phyloP scores from a whole-genome alignment of 2,797 vertebrate genomes.

The Novumbra hubbsi region DNA sequence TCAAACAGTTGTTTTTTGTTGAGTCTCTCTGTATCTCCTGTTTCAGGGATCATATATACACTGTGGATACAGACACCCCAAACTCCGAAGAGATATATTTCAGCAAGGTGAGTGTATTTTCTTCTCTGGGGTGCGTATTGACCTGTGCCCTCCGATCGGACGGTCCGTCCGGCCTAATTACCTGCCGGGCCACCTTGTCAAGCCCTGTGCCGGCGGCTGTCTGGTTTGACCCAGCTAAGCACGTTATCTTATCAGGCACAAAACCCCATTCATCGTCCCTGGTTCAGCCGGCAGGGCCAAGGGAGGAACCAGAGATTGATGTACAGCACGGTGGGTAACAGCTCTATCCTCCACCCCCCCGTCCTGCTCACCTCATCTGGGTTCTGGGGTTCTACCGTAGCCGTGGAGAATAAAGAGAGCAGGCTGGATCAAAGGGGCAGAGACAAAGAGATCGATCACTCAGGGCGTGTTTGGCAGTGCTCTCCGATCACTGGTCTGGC shows the following conservation, averaged over 20 bases:
- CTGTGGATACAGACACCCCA: conserved; percentile 91
- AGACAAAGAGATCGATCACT: conserved; percentile 25
- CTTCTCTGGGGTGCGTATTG: conserved; percentile 35
- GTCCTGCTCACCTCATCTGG: not conserved
- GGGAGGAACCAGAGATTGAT: conserved; percentile 27
- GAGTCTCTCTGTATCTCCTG: conserved; percentile 8
- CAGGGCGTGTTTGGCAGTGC: conserved; percentile 19
- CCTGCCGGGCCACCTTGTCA: not conserved
- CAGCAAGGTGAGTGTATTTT: conserved; percentile 90
- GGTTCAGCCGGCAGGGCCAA: conserved; percentile 40
- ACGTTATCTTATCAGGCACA: conserved; percentile 71
- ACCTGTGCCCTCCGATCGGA: conserved; percentile 14
- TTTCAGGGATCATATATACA: conserved; percentile 96
- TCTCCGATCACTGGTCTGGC: conserved; percentile 28
- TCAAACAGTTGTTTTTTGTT: not conserved
- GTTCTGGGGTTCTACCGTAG: not conserved
- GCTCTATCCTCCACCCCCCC: not conserved
- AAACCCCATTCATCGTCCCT: conserved; percentile 64
- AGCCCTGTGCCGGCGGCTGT: not conserved
- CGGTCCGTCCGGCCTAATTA: not conserved
- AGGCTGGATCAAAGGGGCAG: conserved; percentile 6
- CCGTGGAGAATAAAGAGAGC: not conserved
- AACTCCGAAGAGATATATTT: conserved; percentile 95
- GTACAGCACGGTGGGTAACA: not conserved
- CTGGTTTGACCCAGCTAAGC: conserved; percentile 61